Evolutionary conservation across 2,113 vertebrate species (phyloP).

Genomic region (Xyliphius kryptos): DNA sequence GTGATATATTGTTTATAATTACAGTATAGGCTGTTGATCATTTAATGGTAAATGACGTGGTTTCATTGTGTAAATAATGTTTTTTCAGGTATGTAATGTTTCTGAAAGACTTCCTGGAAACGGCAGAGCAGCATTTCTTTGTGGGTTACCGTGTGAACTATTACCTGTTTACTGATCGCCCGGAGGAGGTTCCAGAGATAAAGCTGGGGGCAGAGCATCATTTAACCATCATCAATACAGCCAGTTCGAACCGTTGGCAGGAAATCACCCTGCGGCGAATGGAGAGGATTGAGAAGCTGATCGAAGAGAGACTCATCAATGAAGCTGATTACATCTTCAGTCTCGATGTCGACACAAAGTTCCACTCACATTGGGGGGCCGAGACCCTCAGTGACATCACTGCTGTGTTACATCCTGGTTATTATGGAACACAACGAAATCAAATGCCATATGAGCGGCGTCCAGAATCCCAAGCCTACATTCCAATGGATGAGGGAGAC

Average conservation of each 20-base stretch:
- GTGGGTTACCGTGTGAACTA: slow-evolving; percentile 57
- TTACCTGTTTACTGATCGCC: slow-evolving; percentile 67
- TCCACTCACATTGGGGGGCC: slow-evolving; percentile 52
- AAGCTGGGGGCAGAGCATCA: slow-evolving; percentile 30
- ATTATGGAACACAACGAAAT: slow-evolving; percentile 36
- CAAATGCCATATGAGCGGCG: slow-evolving; percentile 57
- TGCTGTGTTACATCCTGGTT: slow-evolving; percentile 59
- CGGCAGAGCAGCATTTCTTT: slow-evolving; percentile 67
- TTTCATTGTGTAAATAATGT: too few relatives aligned
- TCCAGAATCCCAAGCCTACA: slow-evolving; percentile 49
- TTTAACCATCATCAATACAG: not conserved
- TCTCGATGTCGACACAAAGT: slow-evolving; percentile 56
- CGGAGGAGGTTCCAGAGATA: slow-evolving; percentile 28
- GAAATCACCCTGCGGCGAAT: slow-evolving; percentile 59
- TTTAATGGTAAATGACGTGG: too few relatives aligned
- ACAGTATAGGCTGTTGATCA: too few relatives aligned
- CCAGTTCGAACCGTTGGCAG: slow-evolving; percentile 51
- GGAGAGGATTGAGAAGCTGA: slow-evolving; percentile 55
- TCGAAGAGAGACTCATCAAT: slow-evolving; percentile 14
- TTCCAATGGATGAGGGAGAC: slow-evolving; percentile 34
- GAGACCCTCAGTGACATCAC: slow-evolving; percentile 60
- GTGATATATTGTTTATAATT: too few relatives aligned
- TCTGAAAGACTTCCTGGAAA: slow-evolving; percentile 59
- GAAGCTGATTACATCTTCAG: slow-evolving; percentile 66
- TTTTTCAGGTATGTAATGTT: slow-evolving; percentile 60